phyloP scores from a whole-genome alignment of 37 sponge, comb jelly and placozoan species.

The Cladorhizidae sp. region DNA sequence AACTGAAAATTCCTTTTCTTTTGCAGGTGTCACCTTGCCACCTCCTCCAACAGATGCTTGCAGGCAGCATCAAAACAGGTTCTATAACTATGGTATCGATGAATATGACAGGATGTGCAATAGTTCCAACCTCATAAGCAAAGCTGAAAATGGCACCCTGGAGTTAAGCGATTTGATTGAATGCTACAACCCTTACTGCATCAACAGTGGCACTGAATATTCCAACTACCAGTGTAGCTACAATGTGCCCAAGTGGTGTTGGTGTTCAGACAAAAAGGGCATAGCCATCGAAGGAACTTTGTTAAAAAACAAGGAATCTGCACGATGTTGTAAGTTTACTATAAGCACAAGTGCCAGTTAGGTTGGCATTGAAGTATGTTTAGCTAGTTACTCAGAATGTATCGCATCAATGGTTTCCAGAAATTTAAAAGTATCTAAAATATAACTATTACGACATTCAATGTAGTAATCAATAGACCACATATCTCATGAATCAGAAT shows the following conservation, averaged over 20 bases:
- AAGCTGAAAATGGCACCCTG: not conserved
- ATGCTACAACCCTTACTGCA: slow-evolving; percentile 38
- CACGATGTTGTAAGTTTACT: slow-evolving; percentile 32
- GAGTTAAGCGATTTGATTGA: not conserved
- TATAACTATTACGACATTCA: no score
- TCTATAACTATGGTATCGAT: not conserved
- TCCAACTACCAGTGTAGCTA: slow-evolving; percentile 7
- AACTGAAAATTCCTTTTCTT: no score
- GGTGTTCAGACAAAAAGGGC: slow-evolving; percentile 60
- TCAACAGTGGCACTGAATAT: not conserved
- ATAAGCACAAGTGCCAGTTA: no score
- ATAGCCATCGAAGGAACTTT: slow-evolving; percentile 5
- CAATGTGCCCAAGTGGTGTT: slow-evolving; percentile 21
- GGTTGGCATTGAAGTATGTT: no score
- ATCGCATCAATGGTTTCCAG: no score
- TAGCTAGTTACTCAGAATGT: no score
- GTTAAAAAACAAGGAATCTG: not conserved
- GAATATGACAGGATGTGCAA: slow-evolving; percentile 1
- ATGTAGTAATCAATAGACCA: no score
- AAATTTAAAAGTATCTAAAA: no score
- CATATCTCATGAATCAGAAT: no score
- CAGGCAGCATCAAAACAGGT: slow-evolving; percentile 1
- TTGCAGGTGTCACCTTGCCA: not conserved
- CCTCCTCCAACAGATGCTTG: not conserved
- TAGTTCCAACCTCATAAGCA: not conserved